Base-by-base conservation (phyloP, 2,113 vertebrate species). In the Podarcis raffonei region DNA sequence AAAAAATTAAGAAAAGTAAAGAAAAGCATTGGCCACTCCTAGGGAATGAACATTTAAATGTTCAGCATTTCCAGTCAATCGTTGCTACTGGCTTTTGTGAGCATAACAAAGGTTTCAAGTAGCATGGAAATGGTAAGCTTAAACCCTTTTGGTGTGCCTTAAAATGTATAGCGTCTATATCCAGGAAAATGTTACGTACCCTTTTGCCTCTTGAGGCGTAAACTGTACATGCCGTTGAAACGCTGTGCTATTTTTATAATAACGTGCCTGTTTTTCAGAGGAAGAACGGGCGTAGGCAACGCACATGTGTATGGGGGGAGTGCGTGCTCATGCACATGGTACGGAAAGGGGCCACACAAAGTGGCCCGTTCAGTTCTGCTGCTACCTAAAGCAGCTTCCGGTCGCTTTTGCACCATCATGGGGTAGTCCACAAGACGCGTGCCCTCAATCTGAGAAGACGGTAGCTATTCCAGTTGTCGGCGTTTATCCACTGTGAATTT, bases 131-230 rank as follows among this genome's bases (percentile, higher is more conserved):
- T 57, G 39, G 83, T 94, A 93, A 95, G 93, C 91, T 95, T 94
- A 91, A 95, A 94, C 94, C 93, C 95, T 96, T 89, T 93, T 94
- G 93, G 92, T 96, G 96, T 97, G 96, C 95, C 96, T 97, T 97
- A 97, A 93, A 94, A 96, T 95, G 89, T 96, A 95, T 94, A 95
- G 93, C 93, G 91, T 94, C 32, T 71, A 93, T 95, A 95, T 95
- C 96, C 94, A 94, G 95, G 91, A 93, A 95, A 88, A 94, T 78
- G 89, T 90, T 88, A 81, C 91, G 93, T 95, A 30, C 25, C 79
- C 59, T 71, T 74, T 92, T 89, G 93, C 93, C 95, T 94, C 91
- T 95, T 93, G 93, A 93, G 94, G 94, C 92, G 86, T 82, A 37
- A 83, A 88, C 86, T 93, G 91, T 95, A 95, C 91, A 92, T 59